phyloP scores from a whole-genome alignment of 1,140 invertebrate genomes.

The Drosophila sturtevanti region DNA sequence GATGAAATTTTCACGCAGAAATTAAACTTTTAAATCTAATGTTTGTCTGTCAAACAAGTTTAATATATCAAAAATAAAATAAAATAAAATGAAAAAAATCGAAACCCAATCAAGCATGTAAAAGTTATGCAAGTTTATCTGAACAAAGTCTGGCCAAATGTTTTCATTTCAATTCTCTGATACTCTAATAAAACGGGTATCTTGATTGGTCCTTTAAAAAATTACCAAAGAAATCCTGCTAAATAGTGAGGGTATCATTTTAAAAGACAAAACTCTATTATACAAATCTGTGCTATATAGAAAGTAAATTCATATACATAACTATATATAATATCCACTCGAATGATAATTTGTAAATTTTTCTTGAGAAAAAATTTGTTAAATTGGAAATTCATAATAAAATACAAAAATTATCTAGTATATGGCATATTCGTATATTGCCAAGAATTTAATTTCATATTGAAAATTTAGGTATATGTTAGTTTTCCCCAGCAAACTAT shows the following conservation, averaged over 20 bases:
- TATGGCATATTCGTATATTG: background rate
- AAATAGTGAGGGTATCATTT: too few relatives aligned
- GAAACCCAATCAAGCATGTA: constrained; percentile 38
- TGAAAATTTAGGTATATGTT: background rate
- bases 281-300: too few relatives aligned
- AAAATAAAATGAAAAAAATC: background rate
- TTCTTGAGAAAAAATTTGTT: too few relatives aligned
- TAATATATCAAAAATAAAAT: background rate
- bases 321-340: too few relatives aligned
- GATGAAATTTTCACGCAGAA: background rate
- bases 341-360: too few relatives aligned
- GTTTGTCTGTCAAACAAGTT: background rate
- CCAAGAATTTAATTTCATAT: background rate
- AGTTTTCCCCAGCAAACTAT: too few relatives aligned
- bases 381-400: too few relatives aligned
- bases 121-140: constrained; percentile 29
- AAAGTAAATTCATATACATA: too few relatives aligned
- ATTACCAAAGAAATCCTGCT: too few relatives aligned
- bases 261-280: too few relatives aligned
- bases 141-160: constrained; percentile 23
- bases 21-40: background rate
- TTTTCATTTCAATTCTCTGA: constrained; percentile 33
- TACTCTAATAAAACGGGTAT: background rate
- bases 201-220: too few relatives aligned
- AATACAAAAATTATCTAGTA: too few relatives aligned